A percentile compares a stretch with the other conserved stretches of the same genome.
Conservation (phyloP, 2,113 vertebrate genomes). For the Empidonax alnorum region DNA sequence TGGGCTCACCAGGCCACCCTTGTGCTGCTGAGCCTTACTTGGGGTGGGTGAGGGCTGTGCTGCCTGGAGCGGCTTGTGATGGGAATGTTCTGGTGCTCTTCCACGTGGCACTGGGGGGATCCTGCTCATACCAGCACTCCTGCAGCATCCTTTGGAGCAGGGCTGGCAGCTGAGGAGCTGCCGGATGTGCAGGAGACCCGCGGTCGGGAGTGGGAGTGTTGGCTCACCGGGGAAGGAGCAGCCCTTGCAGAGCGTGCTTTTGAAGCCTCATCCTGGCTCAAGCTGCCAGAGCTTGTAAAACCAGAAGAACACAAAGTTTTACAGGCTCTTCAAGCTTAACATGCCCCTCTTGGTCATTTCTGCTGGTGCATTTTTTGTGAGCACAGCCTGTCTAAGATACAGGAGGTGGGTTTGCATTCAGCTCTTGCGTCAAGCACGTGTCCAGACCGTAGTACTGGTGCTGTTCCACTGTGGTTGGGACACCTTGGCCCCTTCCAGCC, state of each 20-base stretch:
- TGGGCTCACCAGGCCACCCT: not conserved
- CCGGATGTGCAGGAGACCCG: not conserved
- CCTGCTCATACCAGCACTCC: not conserved
- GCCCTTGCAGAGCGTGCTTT: not conserved
- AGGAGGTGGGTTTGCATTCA: not conserved
- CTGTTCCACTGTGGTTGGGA: not conserved
- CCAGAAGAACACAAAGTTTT: not conserved
- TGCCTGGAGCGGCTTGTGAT: not conserved
- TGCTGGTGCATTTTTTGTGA: not conserved
- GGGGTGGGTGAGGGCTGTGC: not conserved
- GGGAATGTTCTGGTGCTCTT: not conserved
- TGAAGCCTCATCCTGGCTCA: not conserved
- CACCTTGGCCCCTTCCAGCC: not conserved
- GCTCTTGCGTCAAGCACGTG: fast-evolving
- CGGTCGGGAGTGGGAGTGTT: not conserved
- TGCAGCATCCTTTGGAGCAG: not conserved
- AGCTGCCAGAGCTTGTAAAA: not conserved
- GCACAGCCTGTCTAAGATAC: not conserved
- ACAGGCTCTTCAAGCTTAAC: not conserved
- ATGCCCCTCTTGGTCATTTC: not conserved
- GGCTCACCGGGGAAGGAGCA: not conserved
- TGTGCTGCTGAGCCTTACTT: not conserved
- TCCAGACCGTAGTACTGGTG: fast-evolving
- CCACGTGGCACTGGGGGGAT: not conserved
- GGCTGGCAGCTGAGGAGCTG: not conserved